Percentiles rank a stretch among this genome's conserved stretches.
phyloP scores from a whole-genome alignment of 2,113 vertebrate species.

The Chinchilla lanigera region DNA sequence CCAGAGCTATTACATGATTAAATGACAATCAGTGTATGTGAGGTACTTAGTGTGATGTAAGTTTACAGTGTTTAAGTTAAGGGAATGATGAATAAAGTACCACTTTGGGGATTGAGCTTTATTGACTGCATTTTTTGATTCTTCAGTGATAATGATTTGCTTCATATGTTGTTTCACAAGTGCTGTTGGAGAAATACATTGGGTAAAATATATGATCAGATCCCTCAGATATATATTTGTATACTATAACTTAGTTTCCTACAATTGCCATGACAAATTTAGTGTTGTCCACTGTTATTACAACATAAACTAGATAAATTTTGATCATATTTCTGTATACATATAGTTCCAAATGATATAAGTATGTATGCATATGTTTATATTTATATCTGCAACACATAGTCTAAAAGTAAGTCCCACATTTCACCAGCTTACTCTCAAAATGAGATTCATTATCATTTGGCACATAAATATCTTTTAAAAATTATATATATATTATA shows the following conservation, averaged over 20 bases:
- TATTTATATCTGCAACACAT: neutral
- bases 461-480: neutral
- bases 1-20: neutral
- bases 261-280: neutral
- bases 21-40: neutral
- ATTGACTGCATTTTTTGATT: neutral
- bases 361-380: neutral
- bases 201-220: neutral
- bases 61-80: neutral
- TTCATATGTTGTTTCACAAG: neutral
- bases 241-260: constrained; percentile 26
- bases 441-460: neutral
- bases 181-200: neutral
- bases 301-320: constrained; percentile 39
- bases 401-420: neutral
- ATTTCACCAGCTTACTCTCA: neutral
- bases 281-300: neutral
- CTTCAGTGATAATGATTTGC: neutral
- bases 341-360: constrained; percentile 20
- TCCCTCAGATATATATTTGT: neutral
- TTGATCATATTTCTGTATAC: neutral
- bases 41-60: neutral
- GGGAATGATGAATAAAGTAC: neutral
- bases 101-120: neutral
- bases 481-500: neutral